phyloP scores from a whole-genome alignment of 64 coral and sea anemone species.

The Actinia tenebrosa region DNA sequence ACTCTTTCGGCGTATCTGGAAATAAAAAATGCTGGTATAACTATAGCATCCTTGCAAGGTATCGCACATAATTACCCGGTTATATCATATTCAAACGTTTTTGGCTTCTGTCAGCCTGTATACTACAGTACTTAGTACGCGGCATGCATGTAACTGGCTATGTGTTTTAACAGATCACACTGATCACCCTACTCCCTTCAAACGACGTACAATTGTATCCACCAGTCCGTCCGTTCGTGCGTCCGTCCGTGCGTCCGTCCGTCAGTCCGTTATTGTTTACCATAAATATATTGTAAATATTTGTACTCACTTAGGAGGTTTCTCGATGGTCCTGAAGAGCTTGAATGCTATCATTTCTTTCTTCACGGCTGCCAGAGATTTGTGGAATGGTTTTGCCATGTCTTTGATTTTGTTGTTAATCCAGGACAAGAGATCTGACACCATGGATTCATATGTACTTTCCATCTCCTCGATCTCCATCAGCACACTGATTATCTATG shows the following conservation, averaged over 20 bases:
- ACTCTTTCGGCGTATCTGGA: slow-evolving; percentile 87
- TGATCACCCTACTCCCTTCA: too few species aligned
- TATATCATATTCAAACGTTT: too few species aligned
- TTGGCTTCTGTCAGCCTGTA: too few species aligned
- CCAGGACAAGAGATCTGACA: slow-evolving; percentile 81
- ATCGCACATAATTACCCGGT: too few species aligned
- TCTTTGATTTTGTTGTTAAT: slow-evolving; percentile 63
- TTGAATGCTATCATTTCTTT: slow-evolving; percentile 88
- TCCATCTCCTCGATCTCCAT: slow-evolving; percentile 93
- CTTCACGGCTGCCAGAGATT: slow-evolving; percentile 76
- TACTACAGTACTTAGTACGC: too few species aligned
- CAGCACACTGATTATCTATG: slow-evolving; percentile 81
- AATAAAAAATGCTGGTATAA: neutral
- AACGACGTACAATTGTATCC: too few species aligned
- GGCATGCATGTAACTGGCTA: too few species aligned
- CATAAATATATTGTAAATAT: neutral
- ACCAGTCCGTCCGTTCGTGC: too few species aligned
- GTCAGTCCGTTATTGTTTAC: too few species aligned
- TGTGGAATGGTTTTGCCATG: slow-evolving; percentile 62
- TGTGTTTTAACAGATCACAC: too few species aligned
- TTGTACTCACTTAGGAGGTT: slow-evolving; percentile 81
- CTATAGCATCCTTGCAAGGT: too few species aligned
- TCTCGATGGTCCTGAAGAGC: slow-evolving; percentile 96
- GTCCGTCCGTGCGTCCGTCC: too few species aligned
- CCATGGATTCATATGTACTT: slow-evolving; percentile 69